Conservation (phyloP, 1,140 invertebrate genomes). For the Pseudomyrmex dendroicus region DNA sequence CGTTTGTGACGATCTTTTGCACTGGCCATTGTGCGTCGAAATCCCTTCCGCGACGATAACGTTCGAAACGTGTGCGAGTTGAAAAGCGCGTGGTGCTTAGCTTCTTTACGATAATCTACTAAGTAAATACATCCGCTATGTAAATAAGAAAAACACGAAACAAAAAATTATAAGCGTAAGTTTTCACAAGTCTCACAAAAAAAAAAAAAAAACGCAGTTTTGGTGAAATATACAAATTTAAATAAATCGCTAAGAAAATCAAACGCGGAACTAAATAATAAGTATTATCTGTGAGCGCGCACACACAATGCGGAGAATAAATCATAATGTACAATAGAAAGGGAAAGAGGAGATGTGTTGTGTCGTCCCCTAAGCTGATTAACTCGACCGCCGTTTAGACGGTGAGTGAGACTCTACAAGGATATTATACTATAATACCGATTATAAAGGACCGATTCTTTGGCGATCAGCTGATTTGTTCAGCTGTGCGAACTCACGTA, state of each 20-base stretch:
- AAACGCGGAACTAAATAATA: no score
- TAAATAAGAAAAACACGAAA: no score
- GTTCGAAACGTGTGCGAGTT: background rate
- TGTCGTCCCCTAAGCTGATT: slow-evolving; percentile 73
- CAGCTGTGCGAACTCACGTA: slow-evolving; percentile 41
- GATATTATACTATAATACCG: slow-evolving; percentile 5
- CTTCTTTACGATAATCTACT: background rate
- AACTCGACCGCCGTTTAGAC: slow-evolving; percentile 72
- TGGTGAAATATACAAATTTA: no score
- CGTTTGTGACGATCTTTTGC: slow-evolving; percentile 52
- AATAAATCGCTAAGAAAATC: no score
- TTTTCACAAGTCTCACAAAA: no score
- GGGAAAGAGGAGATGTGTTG: slow-evolving; percentile 53
- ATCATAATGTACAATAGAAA: slow-evolving; percentile 15
- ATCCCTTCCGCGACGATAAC: slow-evolving; percentile 11
- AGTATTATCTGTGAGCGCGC: background rate
- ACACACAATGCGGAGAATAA: slow-evolving; percentile 55
- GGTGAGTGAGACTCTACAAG: slow-evolving; percentile 52
- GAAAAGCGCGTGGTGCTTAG: slow-evolving; percentile 5
- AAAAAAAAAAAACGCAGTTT: no score
- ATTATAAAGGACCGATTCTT: slow-evolving; percentile 39
- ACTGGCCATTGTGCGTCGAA: slow-evolving; percentile 50
- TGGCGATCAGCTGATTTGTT: slow-evolving; percentile 54
- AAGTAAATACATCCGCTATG: no score
- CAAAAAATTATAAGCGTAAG: no score